phyloP scores from a whole-genome alignment of 1,140 invertebrate species.

The Ceratoteleas bidentatus region DNA sequence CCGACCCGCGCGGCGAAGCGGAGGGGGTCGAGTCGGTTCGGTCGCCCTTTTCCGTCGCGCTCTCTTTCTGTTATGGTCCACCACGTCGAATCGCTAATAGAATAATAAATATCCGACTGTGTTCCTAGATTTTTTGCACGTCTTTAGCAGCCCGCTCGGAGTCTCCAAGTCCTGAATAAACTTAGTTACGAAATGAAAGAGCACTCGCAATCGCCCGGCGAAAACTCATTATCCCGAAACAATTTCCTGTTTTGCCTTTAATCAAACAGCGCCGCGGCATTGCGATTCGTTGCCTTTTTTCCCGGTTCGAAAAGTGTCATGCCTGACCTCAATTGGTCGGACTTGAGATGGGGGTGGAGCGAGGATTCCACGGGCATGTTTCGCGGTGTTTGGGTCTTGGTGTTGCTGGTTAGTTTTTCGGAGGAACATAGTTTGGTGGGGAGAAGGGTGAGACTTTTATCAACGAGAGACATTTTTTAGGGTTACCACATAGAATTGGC shows the following conservation, averaged over 20 bases:
- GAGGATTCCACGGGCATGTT: no score
- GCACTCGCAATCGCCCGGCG: conserved; percentile 26
- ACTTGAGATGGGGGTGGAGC: not conserved
- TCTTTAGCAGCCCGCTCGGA: conserved; percentile 46
- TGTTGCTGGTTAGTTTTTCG: no score
- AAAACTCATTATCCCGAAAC: conserved; percentile 55
- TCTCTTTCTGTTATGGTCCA: conserved; percentile 54
- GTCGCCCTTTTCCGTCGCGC: conserved; percentile 20
- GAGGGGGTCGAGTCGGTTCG: not conserved
- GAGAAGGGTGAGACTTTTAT: no score
- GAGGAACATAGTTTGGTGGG: no score
- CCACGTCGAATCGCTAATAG: conserved; percentile 73
- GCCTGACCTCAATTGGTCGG: not conserved
- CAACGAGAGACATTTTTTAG: no score
- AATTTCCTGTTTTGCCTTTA: conserved; percentile 45
- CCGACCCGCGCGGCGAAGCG: conserved; percentile 15
- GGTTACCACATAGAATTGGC: no score
- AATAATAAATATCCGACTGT: conserved; percentile 75
- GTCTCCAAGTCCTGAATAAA: conserved; percentile 67
- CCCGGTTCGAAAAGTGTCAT: not conserved
- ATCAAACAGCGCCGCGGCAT: conserved; percentile 16
- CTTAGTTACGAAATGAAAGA: conserved; percentile 67
- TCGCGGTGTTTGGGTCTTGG: no score
- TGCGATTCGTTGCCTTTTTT: conserved; percentile 17
- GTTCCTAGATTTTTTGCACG: conserved; percentile 64